A percentile compares a stretch with the other conserved stretches of the same genome.
Conservation (phyloP, 2,113 vertebrate species). For the Hirundichthys speculiger region DNA sequence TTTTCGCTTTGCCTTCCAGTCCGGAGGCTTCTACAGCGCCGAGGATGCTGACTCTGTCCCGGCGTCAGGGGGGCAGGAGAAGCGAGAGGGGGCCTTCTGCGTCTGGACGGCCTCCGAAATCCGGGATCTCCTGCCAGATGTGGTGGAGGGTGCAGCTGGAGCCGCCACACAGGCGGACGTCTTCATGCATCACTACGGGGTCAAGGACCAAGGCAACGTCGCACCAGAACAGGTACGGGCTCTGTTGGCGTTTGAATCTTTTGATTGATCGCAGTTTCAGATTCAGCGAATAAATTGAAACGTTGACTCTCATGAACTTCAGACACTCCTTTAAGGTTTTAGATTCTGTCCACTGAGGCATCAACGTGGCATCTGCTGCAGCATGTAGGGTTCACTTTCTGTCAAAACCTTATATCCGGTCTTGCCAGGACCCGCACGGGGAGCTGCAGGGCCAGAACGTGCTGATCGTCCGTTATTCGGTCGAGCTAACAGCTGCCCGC, state of each 20-base stretch:
- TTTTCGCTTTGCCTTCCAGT: constrained; percentile 66
- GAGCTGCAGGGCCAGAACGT: constrained; percentile 93
- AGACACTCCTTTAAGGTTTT: too few relatives aligned
- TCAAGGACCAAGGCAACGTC: constrained; percentile 89
- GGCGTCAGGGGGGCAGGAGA: constrained; percentile 64
- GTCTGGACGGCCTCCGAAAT: constrained; percentile 88
- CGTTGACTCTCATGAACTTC: too few relatives aligned
- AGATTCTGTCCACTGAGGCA: too few relatives aligned
- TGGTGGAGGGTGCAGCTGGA: constrained; percentile 74
- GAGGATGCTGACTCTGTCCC: constrained; percentile 94
- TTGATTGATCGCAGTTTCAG: background rate
- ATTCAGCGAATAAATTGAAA: background rate
- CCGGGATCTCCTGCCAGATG: constrained; percentile 82
- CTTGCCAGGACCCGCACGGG: constrained; percentile 86
- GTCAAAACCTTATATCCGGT: background rate
- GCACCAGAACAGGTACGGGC: constrained; percentile 79
- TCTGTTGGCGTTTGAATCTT: background rate
- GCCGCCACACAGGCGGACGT: constrained; percentile 84
- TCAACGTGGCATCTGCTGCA: constrained; percentile 24
- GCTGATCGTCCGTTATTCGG: constrained; percentile 86
- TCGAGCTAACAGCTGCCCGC: constrained; percentile 85
- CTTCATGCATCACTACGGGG: constrained; percentile 90
- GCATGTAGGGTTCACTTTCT: constrained; percentile 11
- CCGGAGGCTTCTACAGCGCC: constrained; percentile 93
- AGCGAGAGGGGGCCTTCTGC: constrained; percentile 91